These are phyloP conservation scores for Epirrhoe tristata DNA, from an alignment of 2,888 invertebrate genomes.

Conservation along the genomic window DNA sequence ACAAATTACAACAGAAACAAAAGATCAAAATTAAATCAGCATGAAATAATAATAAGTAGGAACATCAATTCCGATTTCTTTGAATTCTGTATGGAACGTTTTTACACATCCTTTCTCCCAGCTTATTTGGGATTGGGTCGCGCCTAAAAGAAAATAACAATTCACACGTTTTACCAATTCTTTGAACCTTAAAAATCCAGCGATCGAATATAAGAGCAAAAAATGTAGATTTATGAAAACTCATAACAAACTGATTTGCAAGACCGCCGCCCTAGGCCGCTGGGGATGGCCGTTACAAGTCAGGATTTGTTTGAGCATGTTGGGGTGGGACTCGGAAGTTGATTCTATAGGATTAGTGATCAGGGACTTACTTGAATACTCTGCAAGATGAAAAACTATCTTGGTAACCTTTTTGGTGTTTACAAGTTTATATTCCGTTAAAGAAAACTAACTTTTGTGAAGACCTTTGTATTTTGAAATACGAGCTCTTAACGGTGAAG, in stretches of 20 bases:
- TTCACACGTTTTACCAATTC: background rate
- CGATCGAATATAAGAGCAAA: constrained; percentile 10
- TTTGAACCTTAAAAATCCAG: constrained; percentile 7
- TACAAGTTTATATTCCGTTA: too few relatives aligned
- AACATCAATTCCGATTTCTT: background rate
- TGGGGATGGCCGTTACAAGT: constrained; percentile 14
- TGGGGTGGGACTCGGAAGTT: constrained; percentile 9
- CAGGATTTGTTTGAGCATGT: constrained; percentile 26
- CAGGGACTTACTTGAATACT: background rate
- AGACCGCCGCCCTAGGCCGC: constrained; percentile 1
- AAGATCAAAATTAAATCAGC: background rate
- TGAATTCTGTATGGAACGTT: background rate
- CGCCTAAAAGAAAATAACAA: background rate
- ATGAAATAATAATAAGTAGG: background rate
- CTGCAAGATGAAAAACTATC: background rate
- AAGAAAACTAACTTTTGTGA: background rate
- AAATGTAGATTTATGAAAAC: constrained; percentile 23
- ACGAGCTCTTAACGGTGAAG: too few relatives aligned
- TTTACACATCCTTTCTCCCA: background rate
- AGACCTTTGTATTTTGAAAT: background rate
- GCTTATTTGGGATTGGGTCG: background rate
- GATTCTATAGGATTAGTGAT: constrained; percentile 3
- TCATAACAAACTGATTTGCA: constrained; percentile 24
- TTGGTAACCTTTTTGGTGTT: background rate
- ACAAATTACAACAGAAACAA: too few relatives aligned